Conservation (phyloP, 2,888 invertebrate species). For the Drosophila monieri region DNA sequence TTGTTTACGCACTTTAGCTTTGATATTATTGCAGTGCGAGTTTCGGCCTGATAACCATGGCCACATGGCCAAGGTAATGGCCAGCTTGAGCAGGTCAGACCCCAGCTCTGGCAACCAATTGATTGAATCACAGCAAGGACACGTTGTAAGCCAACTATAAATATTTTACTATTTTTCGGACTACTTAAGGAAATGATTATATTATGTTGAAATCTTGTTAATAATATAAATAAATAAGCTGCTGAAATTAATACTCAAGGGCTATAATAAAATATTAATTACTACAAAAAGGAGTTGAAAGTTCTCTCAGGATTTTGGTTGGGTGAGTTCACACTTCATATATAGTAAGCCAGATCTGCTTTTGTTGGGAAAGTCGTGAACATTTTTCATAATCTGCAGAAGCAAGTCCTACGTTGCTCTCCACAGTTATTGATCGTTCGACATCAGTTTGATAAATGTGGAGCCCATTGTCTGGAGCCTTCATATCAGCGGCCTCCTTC, state of each 20-base stretch:
- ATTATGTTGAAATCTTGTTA: neutral
- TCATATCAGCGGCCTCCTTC: slow-evolving; percentile 49
- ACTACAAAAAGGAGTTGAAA: neutral
- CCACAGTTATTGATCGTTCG: slow-evolving; percentile 66
- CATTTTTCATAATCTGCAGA: slow-evolving; percentile 39
- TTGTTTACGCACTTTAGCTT: slow-evolving; percentile 82
- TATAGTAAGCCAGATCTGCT: no score
- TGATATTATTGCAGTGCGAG: slow-evolving; percentile 74
- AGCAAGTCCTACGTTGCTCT: neutral
- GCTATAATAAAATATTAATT: neutral
- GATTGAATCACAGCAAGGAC: neutral
- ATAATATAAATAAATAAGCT: neutral
- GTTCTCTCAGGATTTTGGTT: neutral
- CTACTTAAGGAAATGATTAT: neutral
- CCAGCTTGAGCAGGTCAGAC: neutral
- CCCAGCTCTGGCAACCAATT: neutral
- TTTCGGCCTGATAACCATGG: slow-evolving; percentile 52
- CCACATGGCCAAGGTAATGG: slow-evolving; percentile 38
- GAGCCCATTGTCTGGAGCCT: slow-evolving; percentile 62
- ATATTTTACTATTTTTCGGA: neutral
- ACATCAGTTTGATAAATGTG: slow-evolving; percentile 73
- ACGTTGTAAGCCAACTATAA: neutral
- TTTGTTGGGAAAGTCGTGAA: neutral
- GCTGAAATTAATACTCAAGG: neutral
- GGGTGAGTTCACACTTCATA: neutral